phyloP scores from a whole-genome alignment of 2,888 invertebrate species.

The Merodon equestris region DNA sequence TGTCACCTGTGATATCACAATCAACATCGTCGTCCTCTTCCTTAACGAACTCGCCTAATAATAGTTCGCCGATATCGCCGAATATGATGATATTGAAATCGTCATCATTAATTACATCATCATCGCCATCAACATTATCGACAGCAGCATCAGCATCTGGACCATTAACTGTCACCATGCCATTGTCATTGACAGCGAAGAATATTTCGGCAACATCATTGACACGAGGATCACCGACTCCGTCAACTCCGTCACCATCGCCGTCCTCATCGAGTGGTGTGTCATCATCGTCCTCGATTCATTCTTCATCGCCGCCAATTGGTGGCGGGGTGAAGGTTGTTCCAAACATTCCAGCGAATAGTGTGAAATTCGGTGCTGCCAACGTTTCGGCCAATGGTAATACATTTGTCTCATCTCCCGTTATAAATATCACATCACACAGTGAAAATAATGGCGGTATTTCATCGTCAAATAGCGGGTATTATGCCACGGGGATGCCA shows the following conservation, averaged over 20 bases:
- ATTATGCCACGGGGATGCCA: conserved; percentile 70
- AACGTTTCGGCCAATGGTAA: conserved; percentile 65
- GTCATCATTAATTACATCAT: conserved; percentile 49
- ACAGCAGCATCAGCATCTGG: conserved; percentile 30
- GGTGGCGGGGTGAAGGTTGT: conserved; percentile 62
- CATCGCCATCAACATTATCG: neutral
- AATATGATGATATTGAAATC: conserved; percentile 63
- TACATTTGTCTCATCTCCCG: conserved; percentile 63
- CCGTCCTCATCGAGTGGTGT: conserved; percentile 77
- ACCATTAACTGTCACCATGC: conserved; percentile 66
- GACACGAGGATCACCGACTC: conserved; percentile 77
- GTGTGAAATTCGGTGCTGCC: conserved; percentile 70
- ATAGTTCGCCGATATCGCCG: conserved; percentile 71
- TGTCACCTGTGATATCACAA: conserved; percentile 78
- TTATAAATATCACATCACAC: conserved; percentile 63
- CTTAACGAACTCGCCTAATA: conserved; percentile 67
- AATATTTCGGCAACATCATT: conserved; percentile 73
- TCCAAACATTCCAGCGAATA: conserved; percentile 69
- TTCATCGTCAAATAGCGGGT: conserved; percentile 60
- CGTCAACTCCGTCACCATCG: conserved; percentile 78
- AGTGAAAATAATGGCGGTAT: conserved; percentile 69
- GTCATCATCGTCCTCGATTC: conserved; percentile 76
- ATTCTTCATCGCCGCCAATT: conserved; percentile 75
- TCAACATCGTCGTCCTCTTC: conserved; percentile 69
- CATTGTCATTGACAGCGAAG: conserved; percentile 73